Evolutionary conservation across 2,888 invertebrate species (phyloP), one percentile per base, ranked within the genome.

Genomic region (Andricus curvator): DNA sequence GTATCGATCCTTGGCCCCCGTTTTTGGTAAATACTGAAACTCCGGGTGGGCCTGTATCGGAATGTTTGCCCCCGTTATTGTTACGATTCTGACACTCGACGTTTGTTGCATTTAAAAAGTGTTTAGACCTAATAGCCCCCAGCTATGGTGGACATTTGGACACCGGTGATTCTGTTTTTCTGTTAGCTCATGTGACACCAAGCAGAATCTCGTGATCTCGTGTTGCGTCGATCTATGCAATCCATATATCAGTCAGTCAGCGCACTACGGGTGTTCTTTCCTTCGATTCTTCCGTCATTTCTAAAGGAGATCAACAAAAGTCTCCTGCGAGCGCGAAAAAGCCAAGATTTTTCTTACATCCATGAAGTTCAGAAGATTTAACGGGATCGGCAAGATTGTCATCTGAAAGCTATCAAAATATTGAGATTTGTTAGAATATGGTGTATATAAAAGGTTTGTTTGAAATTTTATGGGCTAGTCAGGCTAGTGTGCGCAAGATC

Each of bases 181-280:
- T 74, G 74, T 74, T 56, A 56, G 51, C 29, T 74, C 56, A 74
- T 56, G 51, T 74, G 74, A 41, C 66, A 67, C n/a, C 66, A 67
- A 41, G 66, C 66, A 67, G 65, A 29, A 70, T 70, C 70, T 70
- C 70, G 70, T 70, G 65, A 70, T 70, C 70, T 70, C 70, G 70
- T 70, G 70, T 70, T 70, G 56, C 56, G 74, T 74, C 20, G 29
- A 74, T 74, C 74, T 74, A 74, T 74, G 56, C 33, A 85, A 88
- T 88, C 87, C 88, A 91, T 91, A 91, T 87, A 89, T 91, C 90
- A 90, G 89, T 81, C 84, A 90, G 90, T 91, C 90, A 90, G 87
- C 90, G 88, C 89, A 86, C 91, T 79, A 87, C 89, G 86, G 91
- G 91, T 86, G 90, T 87, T 87, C 86, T 84, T 86, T 81, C 85